Conservation (phyloP, 2,113 vertebrate species). For the Sturnus vulgaris region DNA sequence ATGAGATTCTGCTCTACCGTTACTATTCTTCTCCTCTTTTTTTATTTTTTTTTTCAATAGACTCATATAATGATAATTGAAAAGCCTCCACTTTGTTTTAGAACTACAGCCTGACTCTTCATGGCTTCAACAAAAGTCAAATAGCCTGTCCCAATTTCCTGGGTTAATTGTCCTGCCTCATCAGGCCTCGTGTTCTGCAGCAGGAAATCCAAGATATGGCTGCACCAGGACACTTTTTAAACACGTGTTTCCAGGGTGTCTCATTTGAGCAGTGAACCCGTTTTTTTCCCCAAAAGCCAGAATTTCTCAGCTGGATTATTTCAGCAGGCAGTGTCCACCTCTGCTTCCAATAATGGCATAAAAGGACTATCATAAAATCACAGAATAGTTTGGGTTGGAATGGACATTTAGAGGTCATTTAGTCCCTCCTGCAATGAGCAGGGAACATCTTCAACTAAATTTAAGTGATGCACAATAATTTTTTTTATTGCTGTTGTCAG, state of each 20-base stretch:
- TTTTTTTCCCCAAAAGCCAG: background rate
- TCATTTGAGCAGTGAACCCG: background rate
- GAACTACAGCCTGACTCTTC: background rate
- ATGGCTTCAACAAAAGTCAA: background rate
- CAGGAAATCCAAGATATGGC: background rate
- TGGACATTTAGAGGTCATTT: background rate
- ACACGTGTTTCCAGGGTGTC: background rate
- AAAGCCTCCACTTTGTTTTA: slow-evolving; percentile 44
- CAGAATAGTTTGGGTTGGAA: background rate
- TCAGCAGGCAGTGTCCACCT: background rate
- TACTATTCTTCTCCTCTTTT: background rate
- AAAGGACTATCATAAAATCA: background rate
- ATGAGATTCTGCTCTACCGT: background rate
- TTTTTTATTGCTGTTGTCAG: background rate
- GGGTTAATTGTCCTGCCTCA: background rate
- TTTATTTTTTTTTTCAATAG: background rate
- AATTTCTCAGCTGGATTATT: background rate
- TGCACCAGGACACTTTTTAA: background rate
- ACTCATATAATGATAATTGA: background rate
- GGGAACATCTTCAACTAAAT: background rate
- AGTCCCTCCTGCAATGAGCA: background rate
- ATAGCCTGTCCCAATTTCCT: background rate
- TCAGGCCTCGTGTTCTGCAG: background rate
- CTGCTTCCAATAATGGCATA: background rate
- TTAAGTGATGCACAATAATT: background rate